Base-by-base conservation (phyloP, 2,888 invertebrate species). In the Tenthredo distinguenda region DNA sequence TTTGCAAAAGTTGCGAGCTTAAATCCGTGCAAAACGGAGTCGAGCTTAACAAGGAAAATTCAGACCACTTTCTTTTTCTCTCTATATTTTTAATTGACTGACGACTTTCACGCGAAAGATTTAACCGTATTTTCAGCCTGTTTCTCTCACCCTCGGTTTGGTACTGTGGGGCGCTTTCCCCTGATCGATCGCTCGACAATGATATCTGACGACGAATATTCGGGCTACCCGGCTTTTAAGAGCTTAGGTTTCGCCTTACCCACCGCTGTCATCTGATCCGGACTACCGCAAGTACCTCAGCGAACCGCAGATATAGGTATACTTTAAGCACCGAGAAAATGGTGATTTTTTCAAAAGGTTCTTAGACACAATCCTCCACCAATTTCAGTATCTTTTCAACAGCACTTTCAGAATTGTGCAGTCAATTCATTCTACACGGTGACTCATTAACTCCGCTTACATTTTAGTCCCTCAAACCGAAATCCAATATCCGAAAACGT, bases 141-240 rank as follows among this genome's bases (percentile, higher is more conserved):
- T 26, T 10, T 31, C 37, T 74, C 43, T n/a, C 72, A 26, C 72
- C 43, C 21, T 12, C 40, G 68, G 1, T 12, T 65, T 12, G 21
- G 6, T 34, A 68, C 68, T 34, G 34, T 68, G 34, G 68, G 31
- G 31, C 7, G 31, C 34, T 68, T 68, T 40, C 21, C 40, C n/a
- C 58, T 81, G 81, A 81, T 81, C 81, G 81, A 81, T 81, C 62
- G n/a, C 37, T 81, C 40, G 81, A 34, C 40, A n/a, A 58, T 81
- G 40, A 81, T 81, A 58, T 81, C 81, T 50, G 15, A 15, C 81
- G 58, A 62, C 37, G 62, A 62, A 81, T 81, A 62, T 62, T 21
- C 81, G 9, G n/a, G 37, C 37, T 58, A 58, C 79, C 81, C 81
- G 62, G 81, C 81, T 81, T 81, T 81, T 37, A 62, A 81, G 40